These are phyloP conservation scores for Nicator chloris DNA, from an alignment of 2,113 vertebrate species.

Conservation along the genomic window DNA sequence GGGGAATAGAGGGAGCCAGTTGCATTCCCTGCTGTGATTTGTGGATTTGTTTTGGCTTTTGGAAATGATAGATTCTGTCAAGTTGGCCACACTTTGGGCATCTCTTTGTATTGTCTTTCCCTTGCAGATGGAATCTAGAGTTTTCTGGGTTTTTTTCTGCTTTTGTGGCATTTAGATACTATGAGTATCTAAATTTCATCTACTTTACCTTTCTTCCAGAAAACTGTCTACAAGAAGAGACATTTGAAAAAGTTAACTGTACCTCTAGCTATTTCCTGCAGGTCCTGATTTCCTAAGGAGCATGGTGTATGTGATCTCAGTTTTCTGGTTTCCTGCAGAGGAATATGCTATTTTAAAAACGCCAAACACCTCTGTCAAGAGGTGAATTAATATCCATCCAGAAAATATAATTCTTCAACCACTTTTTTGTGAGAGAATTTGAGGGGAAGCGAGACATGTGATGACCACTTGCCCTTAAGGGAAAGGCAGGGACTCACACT, in stretches of 20 bases:
- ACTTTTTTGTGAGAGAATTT: background rate
- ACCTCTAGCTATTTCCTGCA: background rate
- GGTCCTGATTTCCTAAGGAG: background rate
- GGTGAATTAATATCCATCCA: background rate
- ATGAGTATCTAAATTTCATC: background rate
- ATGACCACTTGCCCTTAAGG: background rate
- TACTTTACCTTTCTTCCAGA: background rate
- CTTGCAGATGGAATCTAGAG: background rate
- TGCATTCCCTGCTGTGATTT: background rate
- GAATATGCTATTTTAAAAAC: background rate
- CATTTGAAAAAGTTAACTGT: background rate
- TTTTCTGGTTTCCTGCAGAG: background rate
- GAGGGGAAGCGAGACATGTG: background rate
- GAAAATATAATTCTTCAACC: background rate
- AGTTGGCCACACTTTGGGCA: background rate
- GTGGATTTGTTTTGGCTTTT: background rate
- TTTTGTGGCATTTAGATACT: background rate
- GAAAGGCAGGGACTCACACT: background rate
- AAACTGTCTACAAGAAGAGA: background rate
- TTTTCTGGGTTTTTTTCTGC: background rate
- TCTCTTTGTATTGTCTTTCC: background rate
- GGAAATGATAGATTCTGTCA: background rate
- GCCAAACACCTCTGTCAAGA: background rate
- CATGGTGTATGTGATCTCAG: background rate
- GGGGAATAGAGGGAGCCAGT: background rate